phyloP scores from a whole-genome alignment of 2,797 vertebrate species.

The Graptemys geographica region DNA sequence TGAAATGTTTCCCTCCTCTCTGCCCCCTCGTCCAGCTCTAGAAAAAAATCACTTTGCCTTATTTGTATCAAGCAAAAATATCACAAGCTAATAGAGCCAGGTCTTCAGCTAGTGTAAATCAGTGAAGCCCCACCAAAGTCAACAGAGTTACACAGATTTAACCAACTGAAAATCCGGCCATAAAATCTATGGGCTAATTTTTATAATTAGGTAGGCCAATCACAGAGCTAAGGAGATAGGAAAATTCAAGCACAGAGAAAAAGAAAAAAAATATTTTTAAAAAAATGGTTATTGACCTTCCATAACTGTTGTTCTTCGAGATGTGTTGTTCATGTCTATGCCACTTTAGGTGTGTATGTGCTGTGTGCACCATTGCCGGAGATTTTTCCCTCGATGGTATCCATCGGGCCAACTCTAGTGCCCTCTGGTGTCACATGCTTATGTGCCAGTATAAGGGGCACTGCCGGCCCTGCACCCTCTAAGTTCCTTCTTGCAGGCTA shows the following conservation, averaged over 20 bases:
- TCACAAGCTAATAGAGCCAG: constrained; percentile 20
- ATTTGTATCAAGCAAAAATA: neutral
- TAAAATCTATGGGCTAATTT: neutral
- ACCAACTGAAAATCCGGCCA: constrained; percentile 31
- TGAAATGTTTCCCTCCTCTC: constrained; percentile 62
- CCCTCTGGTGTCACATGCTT: too few relatives aligned
- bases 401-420: too few relatives aligned
- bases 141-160: constrained; percentile 19
- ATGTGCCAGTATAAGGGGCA: too few relatives aligned
- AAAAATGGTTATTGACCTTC: neutral
- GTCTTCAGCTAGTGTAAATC: constrained; percentile 1
- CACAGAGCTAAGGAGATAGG: neutral
- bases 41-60: constrained; percentile 44
- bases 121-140: neutral
- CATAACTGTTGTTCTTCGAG: too few relatives aligned
- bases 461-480: too few relatives aligned
- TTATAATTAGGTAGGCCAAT: neutral
- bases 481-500: too few relatives aligned
- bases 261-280: neutral
- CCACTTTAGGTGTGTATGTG: too few relatives aligned
- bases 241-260: neutral
- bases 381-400: too few relatives aligned
- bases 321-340: too few relatives aligned
- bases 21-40: constrained; percentile 49
- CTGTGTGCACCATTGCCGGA: too few relatives aligned